These are phyloP conservation scores for Dynastes maya DNA, from an alignment of 2,888 invertebrate genomes.

Conservation along the genomic window DNA sequence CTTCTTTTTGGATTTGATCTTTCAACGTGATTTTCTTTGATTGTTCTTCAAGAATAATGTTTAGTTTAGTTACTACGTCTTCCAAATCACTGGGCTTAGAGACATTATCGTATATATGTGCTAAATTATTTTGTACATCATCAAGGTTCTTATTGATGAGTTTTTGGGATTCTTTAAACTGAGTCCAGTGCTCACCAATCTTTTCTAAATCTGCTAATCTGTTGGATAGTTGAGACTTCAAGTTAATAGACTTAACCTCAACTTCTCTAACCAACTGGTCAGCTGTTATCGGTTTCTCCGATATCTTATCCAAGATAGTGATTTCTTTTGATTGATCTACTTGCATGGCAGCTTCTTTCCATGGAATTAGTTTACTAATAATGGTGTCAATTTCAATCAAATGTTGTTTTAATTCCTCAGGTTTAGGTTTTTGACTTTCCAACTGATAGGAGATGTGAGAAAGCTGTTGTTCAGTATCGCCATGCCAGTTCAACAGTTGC, in stretches of 20 bases:
- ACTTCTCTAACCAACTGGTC: constrained; percentile 81
- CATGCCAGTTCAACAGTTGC: constrained; percentile 86
- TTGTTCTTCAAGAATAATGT: constrained; percentile 71
- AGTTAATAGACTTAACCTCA: constrained; percentile 79
- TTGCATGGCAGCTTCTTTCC: constrained; percentile 80
- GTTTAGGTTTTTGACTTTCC: constrained; percentile 81
- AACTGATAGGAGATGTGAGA: constrained; percentile 86
- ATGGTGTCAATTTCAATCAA: constrained; percentile 81
- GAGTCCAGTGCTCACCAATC: constrained; percentile 83
- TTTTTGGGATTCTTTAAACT: constrained; percentile 83
- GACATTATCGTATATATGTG: constrained; percentile 73
- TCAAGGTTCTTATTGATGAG: constrained; percentile 79
- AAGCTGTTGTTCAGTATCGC: constrained; percentile 84
- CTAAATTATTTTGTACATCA: constrained; percentile 74
- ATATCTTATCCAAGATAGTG: constrained; percentile 80
- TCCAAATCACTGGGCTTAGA: constrained; percentile 71
- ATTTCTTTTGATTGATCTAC: constrained; percentile 81
- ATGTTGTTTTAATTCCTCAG: constrained; percentile 80
- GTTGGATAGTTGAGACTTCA: constrained; percentile 78
- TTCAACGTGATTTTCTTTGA: constrained; percentile 77
- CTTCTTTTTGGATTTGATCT: constrained; percentile 85
- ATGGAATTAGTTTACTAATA: constrained; percentile 78
- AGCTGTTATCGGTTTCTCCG: constrained; percentile 82
- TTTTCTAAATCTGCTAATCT: constrained; percentile 81
- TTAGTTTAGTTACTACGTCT: constrained; percentile 72